Evolutionary conservation across 2,888 invertebrate genomes (phyloP).

Genomic region (Himalopsyche anomala): DNA sequence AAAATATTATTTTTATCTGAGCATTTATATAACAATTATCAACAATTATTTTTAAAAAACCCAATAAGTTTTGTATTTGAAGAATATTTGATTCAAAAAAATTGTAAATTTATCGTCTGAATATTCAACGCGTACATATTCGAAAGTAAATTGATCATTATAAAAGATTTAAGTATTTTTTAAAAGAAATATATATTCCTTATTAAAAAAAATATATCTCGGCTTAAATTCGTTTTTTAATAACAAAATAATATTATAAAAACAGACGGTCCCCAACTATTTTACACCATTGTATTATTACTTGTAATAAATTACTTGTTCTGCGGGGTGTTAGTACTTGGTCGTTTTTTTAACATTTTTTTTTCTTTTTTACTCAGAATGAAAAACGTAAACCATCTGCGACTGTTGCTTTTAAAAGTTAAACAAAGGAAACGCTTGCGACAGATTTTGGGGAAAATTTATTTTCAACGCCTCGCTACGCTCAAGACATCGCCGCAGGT

Average conservation of each 20-base stretch:
- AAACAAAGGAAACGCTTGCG: constrained; percentile 31
- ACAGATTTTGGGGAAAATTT: constrained; percentile 11
- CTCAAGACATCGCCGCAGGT: constrained; percentile 6
- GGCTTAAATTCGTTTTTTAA: background rate
- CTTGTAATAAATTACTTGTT: constrained; percentile 11
- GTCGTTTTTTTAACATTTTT: background rate
- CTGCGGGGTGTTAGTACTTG: background rate
- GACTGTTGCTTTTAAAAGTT: constrained; percentile 34
- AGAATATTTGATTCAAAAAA: too few species aligned
- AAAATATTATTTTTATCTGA: too few species aligned
- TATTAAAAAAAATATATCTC: too few species aligned
- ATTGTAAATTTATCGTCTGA: too few species aligned
- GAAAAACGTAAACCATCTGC: constrained; percentile 30
- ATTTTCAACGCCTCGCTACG: constrained; percentile 19
- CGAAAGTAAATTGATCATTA: too few species aligned
- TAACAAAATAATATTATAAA: constrained; percentile 1
- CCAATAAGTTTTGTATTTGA: too few species aligned
- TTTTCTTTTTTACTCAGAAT: background rate
- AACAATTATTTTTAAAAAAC: too few species aligned
- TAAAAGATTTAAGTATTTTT: too few species aligned
- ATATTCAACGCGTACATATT: too few species aligned
- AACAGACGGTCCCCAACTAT: background rate
- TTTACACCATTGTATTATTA: constrained; percentile 34
- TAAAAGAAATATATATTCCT: too few species aligned
- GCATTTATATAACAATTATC: too few species aligned